Evolutionary conservation across 2,888 invertebrate species (phyloP), one percentile per base, ranked within the genome.

Genomic region (Dromius quadrimaculatus): DNA sequence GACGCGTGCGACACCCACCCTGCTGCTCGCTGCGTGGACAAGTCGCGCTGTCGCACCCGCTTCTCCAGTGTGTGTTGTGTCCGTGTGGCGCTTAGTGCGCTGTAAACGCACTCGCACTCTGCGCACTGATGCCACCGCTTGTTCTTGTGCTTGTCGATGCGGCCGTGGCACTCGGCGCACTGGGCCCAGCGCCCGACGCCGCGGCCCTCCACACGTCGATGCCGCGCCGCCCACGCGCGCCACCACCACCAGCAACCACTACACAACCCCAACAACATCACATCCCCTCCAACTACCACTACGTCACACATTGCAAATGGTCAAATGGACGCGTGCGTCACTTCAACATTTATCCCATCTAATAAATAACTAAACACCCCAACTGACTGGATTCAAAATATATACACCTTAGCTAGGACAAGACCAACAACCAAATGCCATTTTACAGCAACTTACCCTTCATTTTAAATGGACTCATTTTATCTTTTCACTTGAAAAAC

Each of bases 131-230:
- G 74, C 71, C 75, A 74, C 8, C 71, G 74, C 70, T 76, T 76
- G 20, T 72, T 73, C 19, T 73, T 73, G 45, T 71, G 74, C 17
- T 71, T 72, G 38, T 61, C 72, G 79, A 75, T 80, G 80, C 73
- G 80, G 79, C 77, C 80, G 73, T 78, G 80, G 81, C 77, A 81
- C 81, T 73, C 77, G 78, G 79, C 68, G 68, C 68, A 50, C 43
- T 68, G 68, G 68, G 11, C 23, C 50, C 68, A 59, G 68, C 68
- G 43, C 59, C 59, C 59, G 57, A 57, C 68, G 50, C 50, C 50
- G 28, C 23, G 50, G 50, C 50, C 50, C 28, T 23, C 23, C 34
- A 59, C 36, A 36, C 17, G 59, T 59, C 59, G 59, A 59, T 59
- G 15, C 59, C 59, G 36, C 34, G 59, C 59, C 59, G 59, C 59